Evolutionary conservation across 1,140 invertebrate genomes (phyloP).

Genomic region (Neodiprion lecontei): DNA sequence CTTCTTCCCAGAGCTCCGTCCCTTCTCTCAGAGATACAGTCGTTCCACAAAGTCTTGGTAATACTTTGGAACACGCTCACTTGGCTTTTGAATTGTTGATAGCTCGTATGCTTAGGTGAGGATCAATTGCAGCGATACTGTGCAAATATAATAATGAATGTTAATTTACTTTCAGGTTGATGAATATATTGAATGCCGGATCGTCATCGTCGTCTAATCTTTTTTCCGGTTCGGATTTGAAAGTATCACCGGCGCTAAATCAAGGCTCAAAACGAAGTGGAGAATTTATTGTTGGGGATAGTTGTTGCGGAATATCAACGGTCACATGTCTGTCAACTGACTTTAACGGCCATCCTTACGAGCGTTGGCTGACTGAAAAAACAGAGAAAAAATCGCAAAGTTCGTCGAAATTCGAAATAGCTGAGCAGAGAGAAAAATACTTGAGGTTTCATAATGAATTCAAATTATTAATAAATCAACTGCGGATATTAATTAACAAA

Average conservation of each 20-base stretch:
- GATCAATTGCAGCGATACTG: neutral
- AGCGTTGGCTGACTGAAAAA: neutral
- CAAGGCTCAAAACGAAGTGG: neutral
- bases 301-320: neutral
- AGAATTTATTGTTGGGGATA: neutral
- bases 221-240: neutral
- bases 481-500: too few relatives aligned
- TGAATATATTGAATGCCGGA: neutral
- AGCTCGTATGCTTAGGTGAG: neutral
- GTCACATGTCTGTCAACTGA: neutral
- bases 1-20: neutral
- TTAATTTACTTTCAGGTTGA: neutral
- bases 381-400: neutral
- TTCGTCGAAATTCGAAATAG: neutral
- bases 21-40: neutral
- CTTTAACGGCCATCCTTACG: neutral
- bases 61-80: neutral
- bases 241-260: neutral
- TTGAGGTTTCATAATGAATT: neutral
- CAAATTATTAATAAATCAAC: too few relatives aligned
- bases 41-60: neutral
- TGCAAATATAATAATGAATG: neutral
- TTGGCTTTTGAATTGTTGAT: conserved; percentile 3
- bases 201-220: neutral
- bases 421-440: neutral